Base-by-base conservation (phyloP, 2,797 vertebrate genomes). In the Fundulus diaphanus region DNA sequence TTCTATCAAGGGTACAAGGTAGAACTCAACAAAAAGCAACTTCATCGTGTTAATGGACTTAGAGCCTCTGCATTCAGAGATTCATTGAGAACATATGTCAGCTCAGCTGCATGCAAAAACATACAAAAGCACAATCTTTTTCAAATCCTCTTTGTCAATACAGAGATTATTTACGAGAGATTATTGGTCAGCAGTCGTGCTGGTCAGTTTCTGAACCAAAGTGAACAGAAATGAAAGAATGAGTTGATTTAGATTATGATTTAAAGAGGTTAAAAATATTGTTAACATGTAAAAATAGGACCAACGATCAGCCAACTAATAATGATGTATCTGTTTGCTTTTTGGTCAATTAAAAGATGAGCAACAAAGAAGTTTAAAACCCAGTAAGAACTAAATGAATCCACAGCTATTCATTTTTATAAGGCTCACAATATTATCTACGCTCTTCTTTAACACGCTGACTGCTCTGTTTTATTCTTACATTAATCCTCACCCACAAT, bases 161-260 rank as follows among this genome's bases (percentile, higher is more conserved):
- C 29, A 68, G 51, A 76, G 67, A 71, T 52, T 51, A 71, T 70
- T 40, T 16, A 48, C 13, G 29, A 75, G 35, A 78, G 59, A 63
- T 63, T 71, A 71, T 20, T 40, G 20, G 70, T 3, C 27, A 29
- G 22, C 15, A 22, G 46, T 33, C 48, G n/a, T 24, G 56, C 5
- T 72, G 0, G 20, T n/a, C 16, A 37, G 8, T 70, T 56, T n/a
- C 4, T 61, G 11, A 11, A 68, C 18, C 35, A 37, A 70, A 7
- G 9, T 29, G n/a, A 68, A 42, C 27, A 9, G 40, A 11, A 46
- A 46, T 20, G 37, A 63, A 63, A 44, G 18, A 24, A 11, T 37
- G 31, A 63, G 31, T 24, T 63, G 9, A 49, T 9, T 37, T 37
- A 24, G 18, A 37, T 63, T 61, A 61, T 35, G 29, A 35, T 20